Evolutionary conservation across 2,113 vertebrate species (phyloP), one percentile per base, ranked within the genome.

Genomic region (Corydoras maculifer): DNA sequence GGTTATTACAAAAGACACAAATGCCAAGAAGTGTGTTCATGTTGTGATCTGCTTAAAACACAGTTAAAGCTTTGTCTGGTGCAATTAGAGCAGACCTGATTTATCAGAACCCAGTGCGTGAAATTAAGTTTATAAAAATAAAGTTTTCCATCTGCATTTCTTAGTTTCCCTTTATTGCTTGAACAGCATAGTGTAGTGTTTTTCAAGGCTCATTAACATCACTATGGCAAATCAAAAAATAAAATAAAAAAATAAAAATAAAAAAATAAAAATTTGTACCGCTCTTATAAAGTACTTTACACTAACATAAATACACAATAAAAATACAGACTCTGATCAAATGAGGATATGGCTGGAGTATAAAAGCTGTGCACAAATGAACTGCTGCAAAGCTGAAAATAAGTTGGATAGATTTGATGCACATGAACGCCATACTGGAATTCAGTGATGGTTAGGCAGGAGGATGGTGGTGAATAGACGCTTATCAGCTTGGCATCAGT

Each of bases 161-260:
- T 69, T 10, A 57, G 55, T 43, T 43, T 4, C 61, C 54, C 55
- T 5, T 14, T 31, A 11, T 58, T 65, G 66, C 30, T 57, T 73
- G 50, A 66, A 70, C 30, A 62, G 71, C 67, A 67, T n/a, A 65
- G 63, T 10, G 53, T 14, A 9, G 35, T 15, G 35, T 58, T 70
- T 65, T 72, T 61, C 61, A 74, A 74, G 79, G 48, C 60, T 75
- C 76, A 68, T 76, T 78, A 69, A 75, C 64, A 58, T 68, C 65
- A 29, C 25, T 12, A 50, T 49, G 68, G 77, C 51, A 59, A 72
- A 58, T n/a, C 31, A 72, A 5, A 72, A 50, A 54, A 8, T 2
- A 43, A 2, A 10, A 62, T 10, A 55, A 57, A 11, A 49, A 18
- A 68, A 67, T 67, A 65, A 48, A 58, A 18, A 60, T n/a, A n/a